These are phyloP conservation scores for Heliopora coerulea DNA, from an alignment of 92 coral and sea anemone genomes.

Conservation along the genomic window DNA sequence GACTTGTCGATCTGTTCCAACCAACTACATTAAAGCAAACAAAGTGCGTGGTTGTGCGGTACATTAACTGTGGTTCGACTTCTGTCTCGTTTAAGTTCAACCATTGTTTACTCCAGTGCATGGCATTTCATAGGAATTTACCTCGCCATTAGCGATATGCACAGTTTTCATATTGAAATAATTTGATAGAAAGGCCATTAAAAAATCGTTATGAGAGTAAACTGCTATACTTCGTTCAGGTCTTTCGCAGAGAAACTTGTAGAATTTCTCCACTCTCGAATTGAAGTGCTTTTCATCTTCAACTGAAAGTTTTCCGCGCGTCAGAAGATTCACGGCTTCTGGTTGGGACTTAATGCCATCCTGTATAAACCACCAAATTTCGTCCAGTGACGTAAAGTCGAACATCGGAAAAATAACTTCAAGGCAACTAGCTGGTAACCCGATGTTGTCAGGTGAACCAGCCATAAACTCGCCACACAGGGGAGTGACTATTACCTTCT, in stretches of 20 bases:
- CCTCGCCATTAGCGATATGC: conserved; percentile 42
- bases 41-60: too few relatives aligned
- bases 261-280: conserved; percentile 47
- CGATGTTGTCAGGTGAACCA: conserved; percentile 45
- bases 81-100: not conserved
- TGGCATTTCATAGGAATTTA: conserved; percentile 21
- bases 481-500: conserved; percentile 41
- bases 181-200: conserved; percentile 36
- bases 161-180: conserved; percentile 29
- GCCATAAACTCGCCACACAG: conserved; percentile 55
- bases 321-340: conserved; percentile 36
- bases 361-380: conserved; percentile 58
- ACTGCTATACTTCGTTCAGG: conserved; percentile 49
- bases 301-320: conserved; percentile 36
- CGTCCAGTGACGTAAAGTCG: conserved; percentile 45
- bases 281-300: conserved; percentile 36
- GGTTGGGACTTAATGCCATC: conserved; percentile 43
- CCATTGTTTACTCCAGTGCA: not conserved
- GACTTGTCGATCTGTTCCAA: too few relatives aligned
- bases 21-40: too few relatives aligned
- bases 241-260: conserved; percentile 46
- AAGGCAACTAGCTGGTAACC: conserved; percentile 47
- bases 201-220: conserved; percentile 50
- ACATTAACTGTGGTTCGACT: too few relatives aligned
- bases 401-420: conserved; percentile 40